phyloP scores from a whole-genome alignment of 2,797 vertebrate species.

The Ctenochaetus hawaiiensis region DNA sequence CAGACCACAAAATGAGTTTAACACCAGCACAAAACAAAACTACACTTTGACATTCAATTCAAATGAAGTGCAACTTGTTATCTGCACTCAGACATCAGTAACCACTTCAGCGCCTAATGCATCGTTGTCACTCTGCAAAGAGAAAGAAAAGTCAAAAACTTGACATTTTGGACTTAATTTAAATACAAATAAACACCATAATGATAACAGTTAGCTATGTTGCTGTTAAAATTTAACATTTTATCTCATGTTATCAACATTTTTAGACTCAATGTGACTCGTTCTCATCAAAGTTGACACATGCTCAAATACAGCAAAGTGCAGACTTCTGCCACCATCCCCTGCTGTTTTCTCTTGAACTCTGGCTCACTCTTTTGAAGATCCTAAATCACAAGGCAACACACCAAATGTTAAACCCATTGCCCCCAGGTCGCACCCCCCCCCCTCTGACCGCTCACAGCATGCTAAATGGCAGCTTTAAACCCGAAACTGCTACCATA shows the following conservation, averaged over 20 bases:
- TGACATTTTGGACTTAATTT: slow-evolving; percentile 14
- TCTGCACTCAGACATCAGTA: neutral
- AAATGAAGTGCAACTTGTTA: slow-evolving; percentile 17
- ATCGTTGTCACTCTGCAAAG: neutral
- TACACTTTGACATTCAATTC: neutral
- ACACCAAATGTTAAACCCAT: slow-evolving; percentile 41
- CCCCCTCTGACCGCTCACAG: slow-evolving; percentile 35
- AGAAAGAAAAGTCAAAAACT: neutral
- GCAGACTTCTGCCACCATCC: neutral
- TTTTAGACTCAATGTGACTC: neutral
- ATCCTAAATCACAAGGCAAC: slow-evolving; percentile 30
- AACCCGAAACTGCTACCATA: slow-evolving; percentile 44
- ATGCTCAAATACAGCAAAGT: neutral
- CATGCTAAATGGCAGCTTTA: slow-evolving; percentile 49
- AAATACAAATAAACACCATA: neutral
- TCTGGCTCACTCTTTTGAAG: slow-evolving; percentile 39
- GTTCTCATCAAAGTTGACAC: neutral
- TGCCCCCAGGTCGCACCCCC: slow-evolving; percentile 4
- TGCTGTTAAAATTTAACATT: neutral
- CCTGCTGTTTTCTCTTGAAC: neutral
- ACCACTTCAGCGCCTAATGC: neutral
- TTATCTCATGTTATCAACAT: neutral
- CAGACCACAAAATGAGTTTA: slow-evolving; percentile 9
- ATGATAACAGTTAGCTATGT: neutral
- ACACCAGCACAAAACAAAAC: slow-evolving; percentile 9